Evolutionary conservation across 1,140 invertebrate species (phyloP).

Genomic region (Anastatus disparis): DNA sequence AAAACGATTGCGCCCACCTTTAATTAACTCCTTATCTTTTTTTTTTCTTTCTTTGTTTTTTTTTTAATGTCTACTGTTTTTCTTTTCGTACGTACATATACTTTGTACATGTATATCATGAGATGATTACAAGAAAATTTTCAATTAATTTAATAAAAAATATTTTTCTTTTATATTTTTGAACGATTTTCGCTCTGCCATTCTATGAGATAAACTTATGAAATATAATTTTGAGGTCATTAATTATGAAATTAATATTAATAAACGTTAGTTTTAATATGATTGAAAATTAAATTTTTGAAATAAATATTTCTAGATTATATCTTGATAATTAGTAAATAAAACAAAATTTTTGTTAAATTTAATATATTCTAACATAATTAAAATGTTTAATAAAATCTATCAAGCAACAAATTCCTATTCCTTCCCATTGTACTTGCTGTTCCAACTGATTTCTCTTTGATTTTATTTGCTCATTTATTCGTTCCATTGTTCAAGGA

Average conservation of each 20-base stretch:
- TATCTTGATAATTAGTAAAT: no score
- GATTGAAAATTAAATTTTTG: no score
- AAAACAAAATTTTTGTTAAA: no score
- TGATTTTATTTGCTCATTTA: background rate
- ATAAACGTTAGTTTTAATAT: background rate
- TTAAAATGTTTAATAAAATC: no score
- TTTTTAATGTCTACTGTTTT: no score
- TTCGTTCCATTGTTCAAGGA: background rate
- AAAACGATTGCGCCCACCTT: constrained; percentile 46
- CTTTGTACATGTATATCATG: background rate
- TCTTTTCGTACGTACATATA: no score
- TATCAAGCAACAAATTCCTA: no score
- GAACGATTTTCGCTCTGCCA: background rate
- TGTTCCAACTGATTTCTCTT: no score
- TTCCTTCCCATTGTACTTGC: no score
- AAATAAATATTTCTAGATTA: no score
- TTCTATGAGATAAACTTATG: background rate
- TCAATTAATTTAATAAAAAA: background rate
- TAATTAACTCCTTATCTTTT: constrained; percentile 47
- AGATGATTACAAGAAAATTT: constrained; percentile 7
- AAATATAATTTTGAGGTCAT: background rate
- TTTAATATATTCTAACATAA: no score
- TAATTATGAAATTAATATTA: background rate
- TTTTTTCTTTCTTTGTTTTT: constrained; percentile 6
- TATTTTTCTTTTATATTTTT: no score